Base-by-base conservation (phyloP, 2,888 invertebrate genomes). In the Rhogogaster chlorosoma region DNA sequence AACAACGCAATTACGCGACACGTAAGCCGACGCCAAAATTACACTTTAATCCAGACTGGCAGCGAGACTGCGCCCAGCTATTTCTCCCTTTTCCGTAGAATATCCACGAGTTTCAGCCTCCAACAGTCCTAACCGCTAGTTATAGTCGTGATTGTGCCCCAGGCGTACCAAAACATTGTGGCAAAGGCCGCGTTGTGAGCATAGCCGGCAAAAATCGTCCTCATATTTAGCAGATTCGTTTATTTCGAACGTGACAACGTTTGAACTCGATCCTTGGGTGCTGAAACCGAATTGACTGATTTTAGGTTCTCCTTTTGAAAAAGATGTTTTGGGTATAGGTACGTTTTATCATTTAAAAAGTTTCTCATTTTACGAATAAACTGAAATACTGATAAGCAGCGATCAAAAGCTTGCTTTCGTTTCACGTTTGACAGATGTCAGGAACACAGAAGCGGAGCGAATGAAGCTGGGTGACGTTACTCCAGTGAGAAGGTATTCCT, bases 1-100 rank as follows among this genome's bases (percentile, higher is more conserved):
- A 92, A 91, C 92, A 91, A 91, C 90, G 91, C 91, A 92, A 92
- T 92, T 92, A 92, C 90, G 89, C 89, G 89, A 90, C 90, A 90
- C 91, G 90, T 90, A 91, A 91, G 91, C 91, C 91, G 89, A 86
- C 89, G 90, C 89, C 90, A 88, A 91, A 91, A 92, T 92, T 92
- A 90, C 90, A 89, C 89, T 91, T 91, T 91, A 91, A 91, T 92
- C 91, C 90, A 83, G 45, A 83, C 83, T 83, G 87, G 64, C 84
- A 84, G 73, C 71, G 75, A 70, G 75, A 71, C 86, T 75, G 45
- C 84, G 84, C 83, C 53, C 61, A 61, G 67, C 67, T 70, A 70
- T 70, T 77, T 82, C 80, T 82, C 71, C 71, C 80, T 86, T 85
- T 85, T 75, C 38, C 70, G 36, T 82, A 22, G 45, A 70, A 80